Conservation (phyloP, 2,797 vertebrate genomes). For the Myotis vivesi region DNA sequence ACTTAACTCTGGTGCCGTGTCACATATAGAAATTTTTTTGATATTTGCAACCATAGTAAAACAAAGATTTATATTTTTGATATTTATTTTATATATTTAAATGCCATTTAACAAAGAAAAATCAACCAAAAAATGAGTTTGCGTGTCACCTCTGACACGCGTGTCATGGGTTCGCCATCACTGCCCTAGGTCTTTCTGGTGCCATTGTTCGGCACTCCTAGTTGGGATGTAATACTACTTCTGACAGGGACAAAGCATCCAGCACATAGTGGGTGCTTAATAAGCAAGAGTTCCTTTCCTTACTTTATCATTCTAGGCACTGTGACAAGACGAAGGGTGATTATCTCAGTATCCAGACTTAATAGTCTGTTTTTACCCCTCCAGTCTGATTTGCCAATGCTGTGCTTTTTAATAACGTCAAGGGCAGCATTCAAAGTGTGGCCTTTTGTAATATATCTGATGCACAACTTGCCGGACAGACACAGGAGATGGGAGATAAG, state of each 20-base stretch:
- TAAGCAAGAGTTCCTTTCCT: not conserved
- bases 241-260: not conserved
- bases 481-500: conserved; percentile 44
- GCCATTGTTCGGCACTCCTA: not conserved
- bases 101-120: no score
- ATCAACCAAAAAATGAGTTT: no score
- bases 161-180: no score
- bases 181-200: not conserved
- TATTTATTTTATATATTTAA: no score
- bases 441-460: conserved; percentile 61
- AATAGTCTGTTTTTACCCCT: not conserved
- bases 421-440: conserved; percentile 58
- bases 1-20: no score
- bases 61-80: no score
- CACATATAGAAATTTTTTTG: no score
- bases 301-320: not conserved
- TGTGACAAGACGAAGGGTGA: not conserved
- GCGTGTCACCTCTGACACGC: no score
- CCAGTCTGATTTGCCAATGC: conserved; percentile 2
- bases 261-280: not conserved
- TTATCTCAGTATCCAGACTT: not conserved
- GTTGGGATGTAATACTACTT: not conserved
- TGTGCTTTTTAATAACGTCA: conserved; percentile 66
- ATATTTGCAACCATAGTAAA: no score
- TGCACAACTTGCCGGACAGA: conserved; percentile 48